Percentiles rank a stretch among this genome's conserved stretches.
phyloP scores from a whole-genome alignment of 1,140 invertebrate species.

The Whitmania pigra region DNA sequence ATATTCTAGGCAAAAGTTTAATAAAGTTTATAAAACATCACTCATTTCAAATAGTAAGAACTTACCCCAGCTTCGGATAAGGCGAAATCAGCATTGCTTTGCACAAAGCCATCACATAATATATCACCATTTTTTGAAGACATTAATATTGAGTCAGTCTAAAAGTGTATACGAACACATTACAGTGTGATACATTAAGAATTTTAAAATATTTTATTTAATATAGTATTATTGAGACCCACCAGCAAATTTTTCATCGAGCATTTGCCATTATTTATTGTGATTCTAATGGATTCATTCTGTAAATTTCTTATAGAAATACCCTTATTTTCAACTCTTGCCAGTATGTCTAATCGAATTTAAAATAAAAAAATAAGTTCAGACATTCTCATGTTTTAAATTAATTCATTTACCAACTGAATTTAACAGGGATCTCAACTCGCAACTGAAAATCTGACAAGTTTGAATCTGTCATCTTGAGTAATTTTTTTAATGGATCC shows the following conservation, averaged over 20 bases:
- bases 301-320: background rate
- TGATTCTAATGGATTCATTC: background rate
- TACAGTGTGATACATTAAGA: background rate
- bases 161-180: too few relatives aligned
- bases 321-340: conserved; percentile 2
- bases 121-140: background rate
- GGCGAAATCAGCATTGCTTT: background rate
- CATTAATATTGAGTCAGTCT: background rate
- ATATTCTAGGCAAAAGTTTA: background rate
- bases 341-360: background rate
- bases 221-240: background rate
- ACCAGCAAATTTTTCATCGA: conserved; percentile 3
- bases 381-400: background rate
- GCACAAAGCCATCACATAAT: background rate
- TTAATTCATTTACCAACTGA: conserved; percentile 7
- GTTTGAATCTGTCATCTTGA: background rate
- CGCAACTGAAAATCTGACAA: background rate
- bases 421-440: conserved; percentile 10
- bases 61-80: background rate
- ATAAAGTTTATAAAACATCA: background rate
- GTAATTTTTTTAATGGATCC: background rate
- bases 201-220: background rate
- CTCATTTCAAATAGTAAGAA: background rate
- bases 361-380: background rate
- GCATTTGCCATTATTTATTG: background rate